A percentile compares a stretch with the other conserved stretches of the same genome.
phyloP scores from a whole-genome alignment of 23 tunicate genomes.

The Styela clava region DNA sequence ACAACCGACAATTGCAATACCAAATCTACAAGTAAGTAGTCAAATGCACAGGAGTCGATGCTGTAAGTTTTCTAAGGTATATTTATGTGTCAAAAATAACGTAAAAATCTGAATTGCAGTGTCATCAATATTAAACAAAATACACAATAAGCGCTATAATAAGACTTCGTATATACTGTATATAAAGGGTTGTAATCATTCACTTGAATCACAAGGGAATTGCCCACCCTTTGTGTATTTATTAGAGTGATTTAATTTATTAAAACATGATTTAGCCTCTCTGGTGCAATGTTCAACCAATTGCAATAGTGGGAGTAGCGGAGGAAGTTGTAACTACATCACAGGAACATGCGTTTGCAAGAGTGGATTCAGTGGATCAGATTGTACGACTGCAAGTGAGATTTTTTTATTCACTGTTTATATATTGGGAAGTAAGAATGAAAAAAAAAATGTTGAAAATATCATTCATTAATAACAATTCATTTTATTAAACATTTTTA shows the following conservation, averaged over 20 bases:
- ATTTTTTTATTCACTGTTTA: no score
- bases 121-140: background rate
- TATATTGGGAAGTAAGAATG: no score
- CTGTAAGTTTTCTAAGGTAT: no score
- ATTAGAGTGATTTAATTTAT: background rate
- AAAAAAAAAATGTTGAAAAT: no score
- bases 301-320: background rate
- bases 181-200: background rate
- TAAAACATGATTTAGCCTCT: slow-evolving; percentile 4
- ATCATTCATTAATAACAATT: no score
- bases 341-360: slow-evolving; percentile 33
- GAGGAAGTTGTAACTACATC: slow-evolving; percentile 24
- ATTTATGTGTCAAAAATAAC: background rate
- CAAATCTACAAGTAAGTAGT: background rate
- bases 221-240: no score
- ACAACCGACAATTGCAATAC: background rate
- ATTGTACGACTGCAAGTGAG: slow-evolving; percentile 28
- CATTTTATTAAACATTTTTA: no score
- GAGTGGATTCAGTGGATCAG: slow-evolving; percentile 27
- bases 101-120: background rate
- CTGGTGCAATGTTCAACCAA: slow-evolving; percentile 10
- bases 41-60: no score
- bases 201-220: background rate
- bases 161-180: background rate
- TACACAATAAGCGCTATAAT: background rate